Conservation (phyloP, 2,113 vertebrate genomes). For the Festucalex cinctus region DNA sequence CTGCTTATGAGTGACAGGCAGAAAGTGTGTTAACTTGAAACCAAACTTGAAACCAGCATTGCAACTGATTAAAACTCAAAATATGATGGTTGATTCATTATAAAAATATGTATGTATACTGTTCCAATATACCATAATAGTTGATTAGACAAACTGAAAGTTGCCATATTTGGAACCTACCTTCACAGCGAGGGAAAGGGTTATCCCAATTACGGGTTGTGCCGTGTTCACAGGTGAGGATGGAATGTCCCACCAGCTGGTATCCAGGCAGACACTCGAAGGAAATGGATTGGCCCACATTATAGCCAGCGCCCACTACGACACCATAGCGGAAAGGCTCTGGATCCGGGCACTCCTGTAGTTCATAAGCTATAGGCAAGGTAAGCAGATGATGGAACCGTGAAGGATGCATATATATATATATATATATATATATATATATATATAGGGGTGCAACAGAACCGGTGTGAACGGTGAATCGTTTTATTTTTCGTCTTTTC, state of each 20-base stretch:
- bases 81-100: no score
- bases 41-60: neutral
- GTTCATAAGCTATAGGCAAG: conserved; percentile 83
- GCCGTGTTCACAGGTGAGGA: conserved; percentile 94
- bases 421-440: neutral
- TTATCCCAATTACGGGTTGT: conserved; percentile 96
- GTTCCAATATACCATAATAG: no score
- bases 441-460: neutral
- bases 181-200: conserved; percentile 92
- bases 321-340: conserved; percentile 90
- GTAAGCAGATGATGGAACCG: neutral
- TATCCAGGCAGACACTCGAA: conserved; percentile 94
- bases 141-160: neutral
- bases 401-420: neutral
- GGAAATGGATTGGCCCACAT: conserved; percentile 95
- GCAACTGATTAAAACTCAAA: neutral
- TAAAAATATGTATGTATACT: no score
- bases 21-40: conserved; percentile 3
- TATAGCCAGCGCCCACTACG: conserved; percentile 92
- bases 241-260: conserved; percentile 84
- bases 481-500: no score
- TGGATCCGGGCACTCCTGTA: conserved; percentile 93
- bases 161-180: conserved; percentile 59
- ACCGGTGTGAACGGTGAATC: no score
- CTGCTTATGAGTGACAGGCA: conserved; percentile 6